phyloP scores from a whole-genome alignment of 2,113 vertebrate species.

The Calyptomena viridis region DNA sequence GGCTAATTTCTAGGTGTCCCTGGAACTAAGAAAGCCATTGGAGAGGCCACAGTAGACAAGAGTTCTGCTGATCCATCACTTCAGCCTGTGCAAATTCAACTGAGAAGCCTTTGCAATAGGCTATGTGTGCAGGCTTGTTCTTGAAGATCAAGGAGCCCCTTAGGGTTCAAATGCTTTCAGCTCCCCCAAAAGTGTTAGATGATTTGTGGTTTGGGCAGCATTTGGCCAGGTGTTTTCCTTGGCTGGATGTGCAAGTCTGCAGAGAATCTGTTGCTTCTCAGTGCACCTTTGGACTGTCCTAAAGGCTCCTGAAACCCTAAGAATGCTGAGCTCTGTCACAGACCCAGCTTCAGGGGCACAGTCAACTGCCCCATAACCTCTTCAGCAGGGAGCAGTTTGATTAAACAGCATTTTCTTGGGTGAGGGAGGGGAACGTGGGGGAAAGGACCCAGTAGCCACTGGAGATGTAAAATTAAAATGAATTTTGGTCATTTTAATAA shows the following conservation, averaged over 20 bases:
- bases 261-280: background rate
- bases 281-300: background rate
- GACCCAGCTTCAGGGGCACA: background rate
- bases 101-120: background rate
- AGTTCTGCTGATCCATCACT: background rate
- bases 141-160: background rate
- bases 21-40: background rate
- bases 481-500: slow-evolving; percentile 81
- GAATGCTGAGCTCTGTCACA: background rate
- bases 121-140: background rate
- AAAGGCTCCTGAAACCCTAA: background rate
- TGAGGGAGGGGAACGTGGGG: background rate
- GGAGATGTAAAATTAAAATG: slow-evolving; percentile 66
- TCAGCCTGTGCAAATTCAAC: background rate
- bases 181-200: background rate
- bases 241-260: background rate
- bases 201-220: background rate
- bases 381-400: background rate
- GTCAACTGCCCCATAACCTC: background rate
- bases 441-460: slow-evolving; percentile 15
- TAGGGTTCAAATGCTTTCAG: background rate
- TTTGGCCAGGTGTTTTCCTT: background rate
- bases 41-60: background rate
- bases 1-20: background rate
- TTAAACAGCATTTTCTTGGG: background rate